These are phyloP conservation scores for Malurus melanocephalus DNA, from an alignment of 2,113 vertebrate species.

Conservation along the genomic window DNA sequence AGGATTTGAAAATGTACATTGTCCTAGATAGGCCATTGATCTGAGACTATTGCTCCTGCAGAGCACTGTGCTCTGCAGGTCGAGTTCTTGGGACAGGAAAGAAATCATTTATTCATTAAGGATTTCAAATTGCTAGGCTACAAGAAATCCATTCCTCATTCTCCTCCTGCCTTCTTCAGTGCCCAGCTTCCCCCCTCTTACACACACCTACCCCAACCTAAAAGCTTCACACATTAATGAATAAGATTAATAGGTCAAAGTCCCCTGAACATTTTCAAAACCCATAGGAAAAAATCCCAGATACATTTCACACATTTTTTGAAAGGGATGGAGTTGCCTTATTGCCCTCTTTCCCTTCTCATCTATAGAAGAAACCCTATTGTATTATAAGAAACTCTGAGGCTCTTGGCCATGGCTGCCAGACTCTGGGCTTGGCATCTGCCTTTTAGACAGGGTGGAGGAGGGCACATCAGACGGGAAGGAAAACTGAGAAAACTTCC, in stretches of 20 bases:
- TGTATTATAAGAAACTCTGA: neutral
- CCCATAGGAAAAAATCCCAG: neutral
- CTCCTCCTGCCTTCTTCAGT: neutral
- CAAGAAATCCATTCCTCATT: neutral
- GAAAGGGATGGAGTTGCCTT: neutral
- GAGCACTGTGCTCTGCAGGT: neutral
- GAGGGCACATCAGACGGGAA: fast-evolving
- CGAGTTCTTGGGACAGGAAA: neutral
- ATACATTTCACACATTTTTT: neutral
- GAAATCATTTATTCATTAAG: neutral
- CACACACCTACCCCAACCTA: neutral
- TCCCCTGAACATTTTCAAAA: neutral
- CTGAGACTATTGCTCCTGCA: neutral
- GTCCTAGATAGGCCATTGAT: neutral
- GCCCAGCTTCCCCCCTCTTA: too few relatives aligned
- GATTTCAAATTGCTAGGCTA: neutral
- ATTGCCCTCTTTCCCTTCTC: neutral
- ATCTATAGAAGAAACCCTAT: neutral
- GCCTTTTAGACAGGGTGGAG: neutral
- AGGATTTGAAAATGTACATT: neutral
- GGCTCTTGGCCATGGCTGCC: neutral
- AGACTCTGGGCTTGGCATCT: neutral
- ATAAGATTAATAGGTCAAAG: neutral
- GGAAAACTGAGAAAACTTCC: neutral
- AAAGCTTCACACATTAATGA: neutral